Evolutionary conservation across 2,797 vertebrate species (phyloP).

Genomic region (Botia kubotai): DNA sequence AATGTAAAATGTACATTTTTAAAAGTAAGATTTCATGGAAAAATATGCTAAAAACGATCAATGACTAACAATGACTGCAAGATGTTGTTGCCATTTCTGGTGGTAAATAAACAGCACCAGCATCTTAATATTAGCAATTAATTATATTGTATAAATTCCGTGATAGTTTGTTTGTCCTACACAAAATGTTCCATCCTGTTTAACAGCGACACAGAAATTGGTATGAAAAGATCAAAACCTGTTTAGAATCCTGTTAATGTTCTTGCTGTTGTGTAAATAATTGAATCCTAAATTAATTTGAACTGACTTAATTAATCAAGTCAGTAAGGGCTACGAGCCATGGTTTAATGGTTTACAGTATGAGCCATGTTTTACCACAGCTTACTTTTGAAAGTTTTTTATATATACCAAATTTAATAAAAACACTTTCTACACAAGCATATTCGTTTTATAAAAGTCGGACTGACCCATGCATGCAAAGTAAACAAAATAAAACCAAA

Average conservation of each 20-base stretch:
- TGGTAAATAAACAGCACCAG: not conserved
- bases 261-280: not conserved
- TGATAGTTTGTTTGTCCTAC: too few relatives aligned
- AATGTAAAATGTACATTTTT: too few relatives aligned
- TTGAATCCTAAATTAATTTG: not conserved
- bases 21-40: too few relatives aligned
- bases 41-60: not conserved
- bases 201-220: too few relatives aligned
- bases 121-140: not conserved
- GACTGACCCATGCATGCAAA: not conserved
- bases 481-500: constrained; percentile 2
- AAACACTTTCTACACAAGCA: not conserved
- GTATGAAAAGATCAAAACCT: too few relatives aligned
- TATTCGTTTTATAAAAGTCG: not conserved
- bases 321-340: too few relatives aligned
- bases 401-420: not conserved
- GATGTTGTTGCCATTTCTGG: not conserved
- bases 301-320: too few relatives aligned
- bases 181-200: too few relatives aligned
- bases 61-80: too few relatives aligned
- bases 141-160: not conserved
- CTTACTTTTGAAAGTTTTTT: not conserved
- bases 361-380: not conserved
- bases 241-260: not conserved
- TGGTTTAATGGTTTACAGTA: too few relatives aligned